Evolutionary conservation across 92 coral and sea anemone species (phyloP), one percentile per base, ranked within the genome.

Genomic region (Blastomussa wellsi): DNA sequence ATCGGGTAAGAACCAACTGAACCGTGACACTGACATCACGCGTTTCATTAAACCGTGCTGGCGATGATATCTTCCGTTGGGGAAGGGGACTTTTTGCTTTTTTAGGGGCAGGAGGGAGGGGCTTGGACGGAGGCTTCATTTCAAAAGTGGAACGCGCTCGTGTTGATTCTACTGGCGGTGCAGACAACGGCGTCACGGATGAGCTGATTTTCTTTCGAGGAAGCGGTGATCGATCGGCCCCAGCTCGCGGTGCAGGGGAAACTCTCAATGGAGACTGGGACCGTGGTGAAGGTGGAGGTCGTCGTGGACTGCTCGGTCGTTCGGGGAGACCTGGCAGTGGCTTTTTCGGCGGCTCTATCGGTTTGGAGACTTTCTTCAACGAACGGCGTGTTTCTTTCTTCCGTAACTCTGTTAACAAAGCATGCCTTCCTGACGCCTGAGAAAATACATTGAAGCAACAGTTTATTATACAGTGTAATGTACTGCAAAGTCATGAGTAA

Each of bases 381-480:
- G 98, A 96, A 76, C 91, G 91, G 15, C 98, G 93, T 0, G 98
- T 88, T 77, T 94, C 96, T 26, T 89, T 91, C 62, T 94, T 94
- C 19, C 96, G 81, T 38, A 96, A 90, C 64, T 94, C 98, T 28
- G 74, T 91, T 88, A 94, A 80, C 59, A 96, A 84, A 22, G 90
- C 88, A 62, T 89, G 87, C 82, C 98, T 80, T 59, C 82, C 91
- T 22, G 87, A 77, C 31, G 86, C 86, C 97, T 94, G 74, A 68
- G 31, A 65, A 69, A 72, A 19, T 17, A 38, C 53, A 59, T n/a
- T n/a, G n/a, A 72, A 17, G 17, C 44, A 38, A 33, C 12, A 70
- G n/a, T n/a, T n/a, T n/a, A n/a, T n/a, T n/a, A n/a, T n/a, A n/a
- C n/a, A n/a, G n/a, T n/a, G n/a, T n/a, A n/a, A n/a, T n/a, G n/a